Percentiles rank a stretch among this genome's conserved stretches.
Conservation (phyloP, 2,113 vertebrate genomes). For the Recurvirostra avosetta region DNA sequence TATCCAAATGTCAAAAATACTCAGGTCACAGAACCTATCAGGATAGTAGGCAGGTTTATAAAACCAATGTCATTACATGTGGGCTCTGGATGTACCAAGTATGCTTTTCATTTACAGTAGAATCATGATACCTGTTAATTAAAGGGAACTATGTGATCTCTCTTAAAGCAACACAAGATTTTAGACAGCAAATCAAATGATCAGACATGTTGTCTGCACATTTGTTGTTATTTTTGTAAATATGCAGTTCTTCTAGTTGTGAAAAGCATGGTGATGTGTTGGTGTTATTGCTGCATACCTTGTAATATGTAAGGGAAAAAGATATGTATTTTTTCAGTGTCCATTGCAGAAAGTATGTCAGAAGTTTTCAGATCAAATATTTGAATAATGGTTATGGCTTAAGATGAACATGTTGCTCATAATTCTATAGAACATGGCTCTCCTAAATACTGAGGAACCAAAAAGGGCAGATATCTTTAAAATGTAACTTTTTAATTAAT, state of each 20-base stretch:
- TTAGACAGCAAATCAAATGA: not conserved
- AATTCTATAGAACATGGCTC: not conserved
- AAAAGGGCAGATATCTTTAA: not conserved
- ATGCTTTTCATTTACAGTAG: not conserved
- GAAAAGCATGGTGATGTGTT: not conserved
- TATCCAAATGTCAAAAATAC: not conserved
- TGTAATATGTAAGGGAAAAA: not conserved
- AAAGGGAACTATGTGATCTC: not conserved
- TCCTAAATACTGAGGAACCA: not conserved
- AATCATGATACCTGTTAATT: not conserved
- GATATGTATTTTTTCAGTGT: not conserved
- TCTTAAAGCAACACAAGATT: not conserved
- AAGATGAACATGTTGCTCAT: not conserved
- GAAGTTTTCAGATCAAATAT: not conserved
- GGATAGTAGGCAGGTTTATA: not conserved
- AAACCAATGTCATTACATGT: not conserved
- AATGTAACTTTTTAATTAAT: not conserved
- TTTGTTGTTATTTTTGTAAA: not conserved
- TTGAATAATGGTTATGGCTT: not conserved
- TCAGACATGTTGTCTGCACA: not conserved
- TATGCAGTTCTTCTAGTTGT: not conserved
- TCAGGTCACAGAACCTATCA: not conserved
- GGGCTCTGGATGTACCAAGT: not conserved
- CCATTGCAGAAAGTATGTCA: not conserved
- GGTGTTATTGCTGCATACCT: not conserved